Evolutionary conservation across 2,888 invertebrate species (phyloP).

Genomic region (Thelaira solivaga): DNA sequence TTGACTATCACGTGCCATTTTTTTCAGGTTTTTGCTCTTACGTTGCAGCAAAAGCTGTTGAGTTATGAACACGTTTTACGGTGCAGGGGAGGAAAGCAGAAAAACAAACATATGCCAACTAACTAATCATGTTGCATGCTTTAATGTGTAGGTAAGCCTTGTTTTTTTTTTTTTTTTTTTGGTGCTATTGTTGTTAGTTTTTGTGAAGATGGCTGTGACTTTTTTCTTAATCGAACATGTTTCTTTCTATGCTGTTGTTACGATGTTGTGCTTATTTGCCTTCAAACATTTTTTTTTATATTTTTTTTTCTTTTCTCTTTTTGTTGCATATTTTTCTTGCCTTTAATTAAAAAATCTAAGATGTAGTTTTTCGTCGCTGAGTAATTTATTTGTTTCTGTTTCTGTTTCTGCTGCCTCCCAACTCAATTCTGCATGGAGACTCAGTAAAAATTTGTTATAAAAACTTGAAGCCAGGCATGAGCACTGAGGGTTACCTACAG

Average conservation of each 20-base stretch:
- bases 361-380: neutral
- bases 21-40: neutral
- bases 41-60: neutral
- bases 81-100: neutral
- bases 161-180: slow-evolving; percentile 1
- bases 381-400: neutral
- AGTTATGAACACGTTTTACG: neutral
- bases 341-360: slow-evolving; percentile 45
- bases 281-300: slow-evolving; percentile 9
- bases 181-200: neutral
- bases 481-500: slow-evolving; percentile 7
- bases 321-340: too few species aligned
- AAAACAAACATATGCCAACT: neutral
- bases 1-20: slow-evolving; percentile 37
- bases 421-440: neutral
- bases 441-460: neutral
- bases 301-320: slow-evolving; percentile 9
- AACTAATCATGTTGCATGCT: slow-evolving; percentile 45
- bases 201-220: neutral
- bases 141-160: too few species aligned
- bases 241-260: neutral
- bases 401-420: neutral
- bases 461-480: neutral
- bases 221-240: neutral
- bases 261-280: neutral